phyloP scores from a whole-genome alignment of 2,797 vertebrate species.

The Nyctalus aviator region DNA sequence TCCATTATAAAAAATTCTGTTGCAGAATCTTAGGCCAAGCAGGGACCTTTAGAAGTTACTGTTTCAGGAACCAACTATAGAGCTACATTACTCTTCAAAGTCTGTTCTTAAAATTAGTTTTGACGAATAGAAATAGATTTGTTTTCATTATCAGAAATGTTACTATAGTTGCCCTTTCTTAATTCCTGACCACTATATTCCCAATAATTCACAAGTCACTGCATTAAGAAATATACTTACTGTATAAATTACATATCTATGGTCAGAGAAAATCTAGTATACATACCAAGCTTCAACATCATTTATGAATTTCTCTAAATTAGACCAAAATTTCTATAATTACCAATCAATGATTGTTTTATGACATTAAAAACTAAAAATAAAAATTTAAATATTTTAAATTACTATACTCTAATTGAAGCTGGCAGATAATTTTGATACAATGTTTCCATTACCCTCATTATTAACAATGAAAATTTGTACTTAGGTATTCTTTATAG shows the following conservation, averaged over 20 bases:
- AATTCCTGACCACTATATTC: constrained; percentile 37
- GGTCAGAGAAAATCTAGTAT: constrained; percentile 20
- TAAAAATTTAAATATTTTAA: constrained; percentile 38
- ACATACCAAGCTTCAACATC: not conserved
- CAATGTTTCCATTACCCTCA: not conserved
- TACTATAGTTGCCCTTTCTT: not conserved
- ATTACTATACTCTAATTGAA: constrained; percentile 42
- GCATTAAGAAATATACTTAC: constrained; percentile 21
- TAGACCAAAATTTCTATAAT: constrained; percentile 43
- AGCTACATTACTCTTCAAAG: not conserved
- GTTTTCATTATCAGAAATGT: constrained; percentile 57
- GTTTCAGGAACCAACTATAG: constrained; percentile 7
- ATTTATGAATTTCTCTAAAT: constrained; percentile 47
- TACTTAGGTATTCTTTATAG: not conserved
- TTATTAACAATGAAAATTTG: constrained; percentile 14
- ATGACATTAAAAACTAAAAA: constrained; percentile 39
- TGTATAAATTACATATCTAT: constrained; percentile 28
- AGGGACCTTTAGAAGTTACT: constrained; percentile 11
- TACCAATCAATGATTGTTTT: not conserved
- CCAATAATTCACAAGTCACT: constrained; percentile 44
- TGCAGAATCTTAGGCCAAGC: constrained; percentile 24
- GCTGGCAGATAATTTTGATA: constrained; percentile 4
- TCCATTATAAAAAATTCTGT: not conserved
- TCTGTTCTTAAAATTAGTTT: constrained; percentile 56
- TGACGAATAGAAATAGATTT: constrained; percentile 18